A percentile compares a stretch with the other conserved stretches of the same genome.
Conservation (phyloP, 2,113 vertebrate species). For the Channa maculata region DNA sequence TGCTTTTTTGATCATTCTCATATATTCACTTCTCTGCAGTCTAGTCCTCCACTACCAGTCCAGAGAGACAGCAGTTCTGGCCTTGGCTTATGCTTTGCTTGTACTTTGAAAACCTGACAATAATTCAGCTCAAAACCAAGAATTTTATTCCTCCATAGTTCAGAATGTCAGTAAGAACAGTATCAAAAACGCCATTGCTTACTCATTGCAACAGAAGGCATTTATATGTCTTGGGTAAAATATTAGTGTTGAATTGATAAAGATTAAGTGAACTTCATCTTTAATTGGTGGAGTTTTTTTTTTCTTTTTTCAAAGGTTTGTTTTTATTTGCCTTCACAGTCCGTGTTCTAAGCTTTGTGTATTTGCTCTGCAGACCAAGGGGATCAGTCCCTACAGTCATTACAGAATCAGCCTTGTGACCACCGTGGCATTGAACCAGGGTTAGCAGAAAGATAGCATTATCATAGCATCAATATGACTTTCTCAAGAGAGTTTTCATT, state of each 20-base stretch:
- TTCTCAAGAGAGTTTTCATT: no score
- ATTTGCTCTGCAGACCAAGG: background rate
- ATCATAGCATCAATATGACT: no score
- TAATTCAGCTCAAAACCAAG: background rate
- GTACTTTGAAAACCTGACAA: conserved; percentile 20
- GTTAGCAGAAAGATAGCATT: no score
- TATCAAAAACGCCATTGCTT: background rate
- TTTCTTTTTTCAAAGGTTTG: background rate
- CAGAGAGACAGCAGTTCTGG: conserved; percentile 4
- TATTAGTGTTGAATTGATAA: background rate
- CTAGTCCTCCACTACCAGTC: conserved; percentile 11
- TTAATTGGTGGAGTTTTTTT: no score
- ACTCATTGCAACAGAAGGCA: background rate
- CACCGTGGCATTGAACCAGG: no score
- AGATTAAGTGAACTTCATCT: no score
- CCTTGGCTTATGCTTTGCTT: background rate
- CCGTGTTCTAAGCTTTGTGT: background rate
- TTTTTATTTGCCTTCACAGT: background rate
- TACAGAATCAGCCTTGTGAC: no score
- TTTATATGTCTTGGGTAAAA: background rate
- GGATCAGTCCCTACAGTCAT: background rate
- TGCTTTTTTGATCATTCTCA: no score
- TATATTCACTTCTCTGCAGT: conserved; percentile 6
- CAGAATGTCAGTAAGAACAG: background rate
- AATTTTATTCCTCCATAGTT: conserved; percentile 3